Base-by-base conservation (phyloP, 2,888 invertebrate species). In the Vesta saturnalis region DNA sequence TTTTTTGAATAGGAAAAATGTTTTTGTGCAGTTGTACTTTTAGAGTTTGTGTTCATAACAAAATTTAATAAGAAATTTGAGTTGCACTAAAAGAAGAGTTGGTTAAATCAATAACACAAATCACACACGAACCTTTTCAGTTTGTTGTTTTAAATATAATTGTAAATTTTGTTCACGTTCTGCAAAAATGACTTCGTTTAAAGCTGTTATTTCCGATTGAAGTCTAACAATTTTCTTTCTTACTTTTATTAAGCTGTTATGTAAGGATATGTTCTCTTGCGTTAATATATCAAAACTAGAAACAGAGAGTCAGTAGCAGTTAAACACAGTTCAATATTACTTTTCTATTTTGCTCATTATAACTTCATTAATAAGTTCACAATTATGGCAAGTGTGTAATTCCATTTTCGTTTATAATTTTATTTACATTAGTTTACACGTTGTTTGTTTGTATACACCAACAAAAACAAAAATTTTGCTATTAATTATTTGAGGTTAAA, bases 381-480 rank as follows among this genome's bases (percentile, higher is more conserved):
- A 52, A 19, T 19, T 52, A 19, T 16, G 19, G 19, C 52, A 52
- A 18, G 19, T 8, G n/a, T 52, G 52, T 19, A 52, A 52, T 52
- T 52, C 52, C 52, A 52, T 52, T 16, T 52, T 19, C 12, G n/a
- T 19, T 6, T 52, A n/a, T n/a, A n/a, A n/a, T n/a, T n/a, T n/a
- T n/a, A n/a, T n/a, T n/a, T n/a, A n/a, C n/a, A n/a, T n/a, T n/a
- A n/a, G n/a, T n/a, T n/a, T n/a, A n/a, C n/a, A n/a, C n/a, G n/a
- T n/a, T n/a, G n/a, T n/a, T n/a, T n/a, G n/a, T n/a, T n/a, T n/a
- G n/a, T n/a, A n/a, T n/a, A n/a, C n/a, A n/a, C n/a, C n/a, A n/a
- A n/a, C n/a, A n/a, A n/a, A n/a, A n/a, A n/a, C n/a, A n/a, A n/a
- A n/a, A n/a, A n/a, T n/a, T n/a, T n/a, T n/a, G n/a, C n/a, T n/a